A percentile compares a stretch with the other conserved stretches of the same genome.
Evolutionary conservation across 2,888 invertebrate species (phyloP).

Genomic region (Lamproptera curius): DNA sequence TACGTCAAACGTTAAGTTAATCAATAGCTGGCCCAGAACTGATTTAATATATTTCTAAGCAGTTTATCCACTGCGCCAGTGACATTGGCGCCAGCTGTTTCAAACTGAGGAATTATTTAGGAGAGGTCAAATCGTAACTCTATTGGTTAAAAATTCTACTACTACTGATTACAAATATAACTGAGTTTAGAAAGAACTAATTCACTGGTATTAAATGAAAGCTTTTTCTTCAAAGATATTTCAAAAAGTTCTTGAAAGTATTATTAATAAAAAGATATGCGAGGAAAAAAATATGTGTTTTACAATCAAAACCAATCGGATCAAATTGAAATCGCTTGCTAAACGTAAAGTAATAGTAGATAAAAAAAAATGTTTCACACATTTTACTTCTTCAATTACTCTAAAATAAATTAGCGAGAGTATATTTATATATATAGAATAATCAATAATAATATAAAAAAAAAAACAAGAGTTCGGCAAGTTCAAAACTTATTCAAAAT

Average conservation of each 20-base stretch:
- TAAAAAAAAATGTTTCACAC: no score
- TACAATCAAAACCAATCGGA: no score
- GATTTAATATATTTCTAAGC: constrained; percentile 40
- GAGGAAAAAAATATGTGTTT: not conserved
- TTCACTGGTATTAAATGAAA: not conserved
- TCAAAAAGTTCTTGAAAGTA: not conserved
- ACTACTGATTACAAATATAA: not conserved
- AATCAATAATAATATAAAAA: no score
- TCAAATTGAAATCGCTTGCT: no score
- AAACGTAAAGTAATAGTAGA: no score
- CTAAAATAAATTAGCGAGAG: no score
- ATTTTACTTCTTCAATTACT: no score
- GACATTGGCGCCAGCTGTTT: constrained; percentile 53
- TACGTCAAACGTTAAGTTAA: not conserved
- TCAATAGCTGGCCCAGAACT: constrained; percentile 25
- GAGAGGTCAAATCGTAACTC: not conserved
- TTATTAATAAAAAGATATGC: not conserved
- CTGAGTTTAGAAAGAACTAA: not conserved
- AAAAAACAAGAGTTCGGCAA: no score
- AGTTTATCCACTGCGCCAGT: constrained; percentile 47
- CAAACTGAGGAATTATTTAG: constrained; percentile 14
- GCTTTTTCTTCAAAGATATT: not conserved
- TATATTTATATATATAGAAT: no score
- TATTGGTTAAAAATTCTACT: not conserved
- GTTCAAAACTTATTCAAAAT: no score